These are phyloP conservation scores for Toxonevra muliebris DNA, from an alignment of 2,888 invertebrate species.

Conservation along the genomic window DNA sequence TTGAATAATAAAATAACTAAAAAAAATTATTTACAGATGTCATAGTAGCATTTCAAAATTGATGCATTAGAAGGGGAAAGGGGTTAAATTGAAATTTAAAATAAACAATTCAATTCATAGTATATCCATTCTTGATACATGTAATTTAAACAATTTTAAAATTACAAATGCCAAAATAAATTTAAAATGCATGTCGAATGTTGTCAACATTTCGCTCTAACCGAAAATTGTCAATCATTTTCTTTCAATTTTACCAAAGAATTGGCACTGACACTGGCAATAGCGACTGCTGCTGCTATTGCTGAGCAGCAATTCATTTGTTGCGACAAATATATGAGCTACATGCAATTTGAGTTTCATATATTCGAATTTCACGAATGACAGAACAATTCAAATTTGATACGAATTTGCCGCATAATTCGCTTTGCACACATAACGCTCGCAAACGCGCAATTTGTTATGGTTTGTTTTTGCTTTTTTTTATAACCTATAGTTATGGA, in stretches of 20 bases:
- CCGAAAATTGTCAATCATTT: constrained; percentile 52
- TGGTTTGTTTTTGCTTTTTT: constrained; percentile 48
- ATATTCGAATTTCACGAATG: constrained; percentile 44
- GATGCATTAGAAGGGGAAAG: too few relatives aligned
- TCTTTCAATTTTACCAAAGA: constrained; percentile 42
- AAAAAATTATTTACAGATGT: too few relatives aligned
- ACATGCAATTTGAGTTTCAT: constrained; percentile 49
- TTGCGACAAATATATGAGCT: constrained; percentile 49
- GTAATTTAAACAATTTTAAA: too few relatives aligned
- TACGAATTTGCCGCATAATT: constrained; percentile 9
- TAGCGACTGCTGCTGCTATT: constrained; percentile 29
- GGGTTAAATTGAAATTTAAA: too few relatives aligned
- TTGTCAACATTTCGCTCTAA: constrained; percentile 19
- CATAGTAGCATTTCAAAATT: too few relatives aligned
- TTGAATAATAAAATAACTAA: too few relatives aligned
- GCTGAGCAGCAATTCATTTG: constrained; percentile 50
- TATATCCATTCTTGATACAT: too few relatives aligned
- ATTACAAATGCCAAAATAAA: constrained; percentile 7
- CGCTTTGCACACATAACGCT: too few relatives aligned
- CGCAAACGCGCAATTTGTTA: constrained; percentile 43
- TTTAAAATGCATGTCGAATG: constrained; percentile 44
- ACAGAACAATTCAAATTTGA: constrained; percentile 39
- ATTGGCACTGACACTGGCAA: constrained; percentile 41
- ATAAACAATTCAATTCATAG: too few relatives aligned
- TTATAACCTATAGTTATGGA: too few relatives aligned